A percentile compares a stretch with the other conserved stretches of the same genome.
Conservation (phyloP, 2,113 vertebrate species). For the Martes martes region DNA sequence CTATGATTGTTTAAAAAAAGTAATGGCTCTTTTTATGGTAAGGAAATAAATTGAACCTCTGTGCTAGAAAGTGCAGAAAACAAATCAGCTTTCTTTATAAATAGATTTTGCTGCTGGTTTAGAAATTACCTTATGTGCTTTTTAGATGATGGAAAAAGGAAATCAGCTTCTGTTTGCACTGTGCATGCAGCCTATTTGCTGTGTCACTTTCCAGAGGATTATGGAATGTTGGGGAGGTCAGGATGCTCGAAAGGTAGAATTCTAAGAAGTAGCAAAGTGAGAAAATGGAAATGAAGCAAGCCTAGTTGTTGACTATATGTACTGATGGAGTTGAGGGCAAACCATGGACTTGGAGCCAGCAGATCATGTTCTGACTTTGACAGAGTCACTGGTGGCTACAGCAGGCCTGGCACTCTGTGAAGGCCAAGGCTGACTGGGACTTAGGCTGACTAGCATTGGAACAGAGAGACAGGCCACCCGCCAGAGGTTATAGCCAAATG, state of each 20-base stretch:
- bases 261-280: slow-evolving; percentile 29
- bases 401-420: neutral
- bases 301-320: neutral
- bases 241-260: neutral
- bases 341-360: neutral
- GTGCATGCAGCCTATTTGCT: slow-evolving; percentile 54
- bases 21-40: slow-evolving; percentile 71
- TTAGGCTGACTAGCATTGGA: neutral
- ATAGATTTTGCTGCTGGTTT: slow-evolving; percentile 78
- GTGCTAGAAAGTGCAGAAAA: slow-evolving; percentile 75
- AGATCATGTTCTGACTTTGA: neutral
- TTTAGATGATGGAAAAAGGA: slow-evolving; percentile 72
- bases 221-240: neutral
- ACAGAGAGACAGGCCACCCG: neutral
- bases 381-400: neutral
- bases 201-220: slow-evolving; percentile 69
- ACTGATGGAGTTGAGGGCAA: neutral
- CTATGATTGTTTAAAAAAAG: slow-evolving; percentile 74
- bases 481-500: neutral
- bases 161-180: slow-evolving; percentile 54
- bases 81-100: slow-evolving; percentile 81
- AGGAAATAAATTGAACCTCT: slow-evolving; percentile 75
- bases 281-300: slow-evolving; percentile 42
- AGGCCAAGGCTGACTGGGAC: neutral
- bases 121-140: slow-evolving; percentile 75